Percentiles rank a stretch among this genome's conserved stretches.
These are phyloP conservation scores for Ranitomeya variabilis DNA, from an alignment of 2,113 vertebrate species.

Conservation along the genomic window DNA sequence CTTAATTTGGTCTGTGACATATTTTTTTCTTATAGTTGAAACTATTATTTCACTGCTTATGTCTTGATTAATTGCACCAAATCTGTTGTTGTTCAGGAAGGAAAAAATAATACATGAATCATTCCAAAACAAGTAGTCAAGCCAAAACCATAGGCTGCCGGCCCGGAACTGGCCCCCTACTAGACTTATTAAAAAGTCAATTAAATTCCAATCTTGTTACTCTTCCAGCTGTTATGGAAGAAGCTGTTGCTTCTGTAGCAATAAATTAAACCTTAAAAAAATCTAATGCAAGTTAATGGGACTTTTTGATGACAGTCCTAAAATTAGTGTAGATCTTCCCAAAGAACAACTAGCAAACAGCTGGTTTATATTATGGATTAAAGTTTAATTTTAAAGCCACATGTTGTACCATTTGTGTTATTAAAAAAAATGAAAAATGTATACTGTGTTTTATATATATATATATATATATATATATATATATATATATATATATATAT, in stretches of 20 bases:
- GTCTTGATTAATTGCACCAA: no score
- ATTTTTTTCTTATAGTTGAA: neutral
- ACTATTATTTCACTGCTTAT: neutral
- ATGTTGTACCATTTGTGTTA: neutral
- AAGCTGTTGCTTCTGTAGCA: neutral
- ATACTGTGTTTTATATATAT: no score
- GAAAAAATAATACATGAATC: neutral
- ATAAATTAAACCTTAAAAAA: neutral
- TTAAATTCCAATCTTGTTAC: neutral
- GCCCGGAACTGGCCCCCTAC: neutral
- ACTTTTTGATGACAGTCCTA: neutral
- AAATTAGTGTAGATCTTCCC: neutral
- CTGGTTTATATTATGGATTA: neutral
- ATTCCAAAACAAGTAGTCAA: neutral
- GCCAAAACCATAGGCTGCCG: neutral
- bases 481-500: slow-evolving; percentile 24
- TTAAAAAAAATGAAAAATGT: neutral
- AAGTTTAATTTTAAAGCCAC: neutral
- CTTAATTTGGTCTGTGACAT: neutral
- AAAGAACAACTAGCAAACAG: slow-evolving; percentile 3
- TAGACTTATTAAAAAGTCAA: slow-evolving; percentile 15
- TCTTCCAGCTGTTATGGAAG: slow-evolving; percentile 10
- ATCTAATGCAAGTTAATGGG: neutral
- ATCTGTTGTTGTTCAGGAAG: neutral
- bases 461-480: slow-evolving; percentile 24